Evolutionary conservation across 2,113 vertebrate genomes (phyloP).

Genomic region (Bostrychus sinensis): DNA sequence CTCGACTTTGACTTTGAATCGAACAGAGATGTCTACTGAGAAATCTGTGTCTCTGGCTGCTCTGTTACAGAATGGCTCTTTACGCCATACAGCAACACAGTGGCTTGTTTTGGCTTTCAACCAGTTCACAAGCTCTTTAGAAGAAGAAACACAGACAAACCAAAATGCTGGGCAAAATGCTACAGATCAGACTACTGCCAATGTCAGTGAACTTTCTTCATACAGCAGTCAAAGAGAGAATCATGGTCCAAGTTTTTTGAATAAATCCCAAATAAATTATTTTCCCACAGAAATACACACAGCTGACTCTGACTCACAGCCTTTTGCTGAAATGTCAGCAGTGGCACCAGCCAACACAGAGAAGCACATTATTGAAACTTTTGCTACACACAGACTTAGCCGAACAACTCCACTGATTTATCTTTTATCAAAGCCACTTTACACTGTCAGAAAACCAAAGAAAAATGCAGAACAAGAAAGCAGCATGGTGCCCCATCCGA

Average conservation of each 20-base stretch:
- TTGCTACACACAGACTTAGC: neutral
- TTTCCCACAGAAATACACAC: conserved; percentile 14
- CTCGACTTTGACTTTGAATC: conserved; percentile 50
- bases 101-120: conserved; percentile 18
- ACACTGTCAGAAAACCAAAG: conserved; percentile 8
- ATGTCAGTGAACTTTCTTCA: neutral
- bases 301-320: neutral
- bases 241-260: conserved; percentile 16
- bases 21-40: conserved; percentile 35
- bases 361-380: conserved; percentile 15
- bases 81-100: neutral
- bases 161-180: conserved; percentile 13
- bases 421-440: conserved; percentile 18
- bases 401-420: conserved; percentile 21
- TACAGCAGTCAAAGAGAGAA: conserved; percentile 10
- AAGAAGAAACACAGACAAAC: conserved; percentile 6
- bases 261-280: conserved; percentile 14
- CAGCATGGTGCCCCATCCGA: conserved; percentile 9
- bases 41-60: conserved; percentile 26
- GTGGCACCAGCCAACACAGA: conserved; percentile 11
- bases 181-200: neutral
- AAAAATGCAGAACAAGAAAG: conserved; percentile 17
- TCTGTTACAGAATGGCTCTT: conserved; percentile 19
- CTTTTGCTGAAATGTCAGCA: conserved; percentile 21
- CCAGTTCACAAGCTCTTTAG: conserved; percentile 27